Evolutionary conservation across 2,888 invertebrate genomes (phyloP).

Genomic region (Ophion obscuratus): DNA sequence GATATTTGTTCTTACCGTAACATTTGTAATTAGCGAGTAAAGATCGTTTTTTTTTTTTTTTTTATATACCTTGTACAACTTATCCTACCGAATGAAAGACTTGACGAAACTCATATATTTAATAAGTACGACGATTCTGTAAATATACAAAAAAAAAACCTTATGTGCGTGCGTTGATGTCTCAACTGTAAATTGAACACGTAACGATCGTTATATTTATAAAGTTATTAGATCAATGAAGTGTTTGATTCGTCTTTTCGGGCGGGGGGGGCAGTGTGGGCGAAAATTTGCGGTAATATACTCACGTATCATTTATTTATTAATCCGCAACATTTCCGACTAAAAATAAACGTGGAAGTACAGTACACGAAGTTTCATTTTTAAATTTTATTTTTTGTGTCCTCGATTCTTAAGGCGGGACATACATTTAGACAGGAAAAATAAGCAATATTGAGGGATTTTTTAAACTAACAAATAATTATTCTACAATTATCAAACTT

Average conservation of each 20-base stretch:
- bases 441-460: too few species aligned
- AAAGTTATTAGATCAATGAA: conserved; percentile 55
- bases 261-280: too few species aligned
- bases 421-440: neutral
- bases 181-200: conserved; percentile 62
- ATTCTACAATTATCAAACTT: too few species aligned
- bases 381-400: neutral
- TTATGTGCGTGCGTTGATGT: conserved; percentile 51
- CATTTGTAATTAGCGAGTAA: conserved; percentile 2
- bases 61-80: neutral
- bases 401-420: neutral
- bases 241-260: neutral
- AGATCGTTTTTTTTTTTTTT: neutral
- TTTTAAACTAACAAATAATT: too few species aligned
- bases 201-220: conserved; percentile 68
- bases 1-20: conserved; percentile 8
- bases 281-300: too few species aligned
- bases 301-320: conserved; percentile 51
- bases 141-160: conserved; percentile 38
- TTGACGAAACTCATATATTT: conserved; percentile 5
- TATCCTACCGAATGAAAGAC: conserved; percentile 38
- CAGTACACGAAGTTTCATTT: conserved; percentile 14
- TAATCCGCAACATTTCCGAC: conserved; percentile 43
- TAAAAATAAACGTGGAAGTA: conserved; percentile 62
- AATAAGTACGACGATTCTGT: conserved; percentile 31